Percentiles rank a stretch among this genome's conserved stretches.
Evolutionary conservation across 2,113 vertebrate genomes (phyloP).

Genomic region (Psittacula cyanocephala): DNA sequence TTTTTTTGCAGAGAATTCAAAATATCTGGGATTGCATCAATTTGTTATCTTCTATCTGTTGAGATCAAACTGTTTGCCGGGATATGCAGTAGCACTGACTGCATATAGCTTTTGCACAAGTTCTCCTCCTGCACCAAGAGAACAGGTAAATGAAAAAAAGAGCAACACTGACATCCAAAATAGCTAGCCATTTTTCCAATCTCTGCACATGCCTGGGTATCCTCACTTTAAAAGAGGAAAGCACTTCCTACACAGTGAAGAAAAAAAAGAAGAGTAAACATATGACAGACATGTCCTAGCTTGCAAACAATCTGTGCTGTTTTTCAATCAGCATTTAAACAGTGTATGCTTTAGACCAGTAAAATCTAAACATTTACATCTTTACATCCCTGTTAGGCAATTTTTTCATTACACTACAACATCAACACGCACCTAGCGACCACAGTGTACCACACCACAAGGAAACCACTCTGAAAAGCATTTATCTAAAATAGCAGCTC

Average conservation of each 20-base stretch:
- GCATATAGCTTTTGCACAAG: background rate
- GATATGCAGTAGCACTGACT: background rate
- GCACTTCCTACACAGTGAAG: background rate
- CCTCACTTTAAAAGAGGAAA: background rate
- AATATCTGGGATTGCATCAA: background rate
- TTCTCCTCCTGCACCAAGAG: background rate
- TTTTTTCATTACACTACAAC: background rate
- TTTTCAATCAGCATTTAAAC: constrained; percentile 17
- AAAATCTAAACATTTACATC: constrained; percentile 43
- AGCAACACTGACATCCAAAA: background rate
- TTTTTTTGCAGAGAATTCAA: background rate
- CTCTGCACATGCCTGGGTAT: no score
- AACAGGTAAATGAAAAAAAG: background rate
- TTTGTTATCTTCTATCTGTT: background rate
- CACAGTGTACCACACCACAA: background rate
- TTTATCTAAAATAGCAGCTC: background rate
- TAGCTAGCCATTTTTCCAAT: background rate
- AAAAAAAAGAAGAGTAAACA: background rate
- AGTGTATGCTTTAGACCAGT: background rate
- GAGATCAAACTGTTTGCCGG: background rate
- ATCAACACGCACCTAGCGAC: background rate
- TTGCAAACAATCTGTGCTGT: constrained; percentile 16
- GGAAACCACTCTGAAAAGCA: background rate
- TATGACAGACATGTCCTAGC: background rate
- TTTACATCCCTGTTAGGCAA: background rate